These are phyloP conservation scores for Gymnocypris eckloni DNA, from an alignment of 2,797 vertebrate species.

Conservation along the genomic window DNA sequence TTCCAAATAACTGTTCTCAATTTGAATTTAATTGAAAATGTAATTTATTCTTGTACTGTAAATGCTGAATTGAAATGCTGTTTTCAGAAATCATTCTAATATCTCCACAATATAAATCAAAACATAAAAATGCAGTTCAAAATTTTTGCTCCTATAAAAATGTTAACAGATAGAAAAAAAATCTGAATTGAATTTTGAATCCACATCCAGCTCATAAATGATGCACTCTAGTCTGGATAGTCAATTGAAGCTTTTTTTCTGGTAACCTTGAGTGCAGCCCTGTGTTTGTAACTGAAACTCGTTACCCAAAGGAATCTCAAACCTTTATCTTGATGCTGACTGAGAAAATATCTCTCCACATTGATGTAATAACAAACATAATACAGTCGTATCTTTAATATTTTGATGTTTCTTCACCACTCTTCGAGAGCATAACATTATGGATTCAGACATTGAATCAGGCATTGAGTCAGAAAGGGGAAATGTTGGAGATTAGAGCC, in stretches of 20 bases:
- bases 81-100: too few relatives aligned
- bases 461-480: background rate
- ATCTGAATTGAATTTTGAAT: background rate
- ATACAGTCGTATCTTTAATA: background rate
- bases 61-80: too few relatives aligned
- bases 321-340: background rate
- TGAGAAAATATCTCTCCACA: background rate
- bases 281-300: background rate
- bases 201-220: background rate
- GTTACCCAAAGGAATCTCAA: background rate
- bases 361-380: background rate
- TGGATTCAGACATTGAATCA: background rate
- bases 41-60: too few relatives aligned
- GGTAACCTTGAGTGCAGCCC: background rate
- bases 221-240: background rate
- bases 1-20: too few relatives aligned
- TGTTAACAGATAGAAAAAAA: background rate
- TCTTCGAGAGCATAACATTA: constrained; percentile 8
- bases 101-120: too few relatives aligned
- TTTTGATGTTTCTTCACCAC: constrained; percentile 26
- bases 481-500: constrained; percentile 25
- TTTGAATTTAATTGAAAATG: too few relatives aligned
- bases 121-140: too few relatives aligned
- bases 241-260: background rate
- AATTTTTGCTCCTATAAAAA: too few relatives aligned